Conservation (phyloP, 2,888 invertebrate species). For the Drosophila sordidula region DNA sequence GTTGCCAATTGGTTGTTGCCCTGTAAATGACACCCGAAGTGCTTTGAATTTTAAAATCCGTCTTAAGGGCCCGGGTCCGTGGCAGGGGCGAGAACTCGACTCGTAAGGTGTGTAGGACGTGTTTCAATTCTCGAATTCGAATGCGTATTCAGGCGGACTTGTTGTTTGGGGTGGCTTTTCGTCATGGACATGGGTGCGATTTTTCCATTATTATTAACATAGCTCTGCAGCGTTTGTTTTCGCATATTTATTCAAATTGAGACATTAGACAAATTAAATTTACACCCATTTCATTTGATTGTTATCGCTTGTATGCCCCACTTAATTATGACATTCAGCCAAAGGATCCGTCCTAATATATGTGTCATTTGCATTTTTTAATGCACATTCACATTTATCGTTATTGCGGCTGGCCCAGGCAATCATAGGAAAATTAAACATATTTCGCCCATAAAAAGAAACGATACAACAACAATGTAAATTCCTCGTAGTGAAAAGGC, state of each 20-base stretch:
- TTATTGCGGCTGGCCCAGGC: conserved; percentile 53
- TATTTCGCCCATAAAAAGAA: conserved; percentile 29
- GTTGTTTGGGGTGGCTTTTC: conserved; percentile 45
- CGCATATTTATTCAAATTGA: conserved; percentile 82
- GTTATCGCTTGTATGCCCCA: conserved; percentile 71
- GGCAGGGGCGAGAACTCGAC: conserved; percentile 6
- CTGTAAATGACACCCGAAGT: conserved; percentile 78
- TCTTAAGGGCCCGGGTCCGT: neutral
- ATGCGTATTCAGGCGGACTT: conserved; percentile 22
- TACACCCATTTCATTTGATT: conserved; percentile 83
- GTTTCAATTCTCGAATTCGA: conserved; percentile 61
- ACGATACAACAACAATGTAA: conserved; percentile 10
- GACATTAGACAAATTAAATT: conserved; percentile 84
- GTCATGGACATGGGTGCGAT: conserved; percentile 51
- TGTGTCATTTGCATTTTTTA: conserved; percentile 68
- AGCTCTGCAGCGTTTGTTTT: conserved; percentile 46
- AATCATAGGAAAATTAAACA: conserved; percentile 43
- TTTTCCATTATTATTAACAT: conserved; percentile 57
- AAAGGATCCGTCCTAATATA: neutral
- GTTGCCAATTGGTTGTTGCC: conserved; percentile 50
- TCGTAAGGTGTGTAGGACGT: conserved; percentile 64
- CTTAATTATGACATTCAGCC: conserved; percentile 49
- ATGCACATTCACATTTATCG: conserved; percentile 59
- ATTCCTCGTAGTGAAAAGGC: neutral
- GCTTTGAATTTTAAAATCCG: conserved; percentile 81